Evolutionary conservation across 1,140 invertebrate species (phyloP), one percentile per base, ranked within the genome.

Genomic region (Atta cephalotes): DNA sequence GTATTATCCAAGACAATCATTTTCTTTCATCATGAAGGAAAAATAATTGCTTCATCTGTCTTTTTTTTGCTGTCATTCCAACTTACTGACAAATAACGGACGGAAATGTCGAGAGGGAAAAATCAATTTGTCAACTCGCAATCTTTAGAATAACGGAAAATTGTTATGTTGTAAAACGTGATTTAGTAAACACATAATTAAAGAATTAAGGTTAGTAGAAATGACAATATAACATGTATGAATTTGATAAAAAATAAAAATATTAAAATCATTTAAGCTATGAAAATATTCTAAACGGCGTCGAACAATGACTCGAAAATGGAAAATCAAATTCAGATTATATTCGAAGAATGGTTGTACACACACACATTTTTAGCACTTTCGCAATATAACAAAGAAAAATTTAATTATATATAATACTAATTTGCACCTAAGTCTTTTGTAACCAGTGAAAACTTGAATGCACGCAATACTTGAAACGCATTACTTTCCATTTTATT

Each of bases 51-150:
- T 51, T 51, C 31, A 71, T 25, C 31, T 82, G 25, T 76, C 28
- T 21, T 21, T 39, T 39, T 49, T 51, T 66, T 76, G 65, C 62
- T 85, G 85, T 81, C 56, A 51, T 80, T 71, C 14, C 3, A 49
- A 16, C 5, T 62, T 51, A 49, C 71, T 56, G 89, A 76, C 79
- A 58, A 65, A 60, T 78, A 89, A 88, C 49, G 35, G 79, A 79
- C 88, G 89, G 89, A 90, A 90, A 88, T 51, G 86, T 82, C 81
- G 21, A 31, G 62, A 70, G 25, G 31, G 60, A 16, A 71, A 82
- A 85, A 88, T 62, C 58, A 82, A 74, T 78, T 35, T 49, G 74
- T 79, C 76, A 49, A 78, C 6, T 78, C 49, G 45, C n/a, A 56
- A 56, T 85, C 4, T 16, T 49, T 79, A 28, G 3, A 85, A 35